Conservation (phyloP, 2,797 vertebrate species). For the Pagetopsis macropterus region DNA sequence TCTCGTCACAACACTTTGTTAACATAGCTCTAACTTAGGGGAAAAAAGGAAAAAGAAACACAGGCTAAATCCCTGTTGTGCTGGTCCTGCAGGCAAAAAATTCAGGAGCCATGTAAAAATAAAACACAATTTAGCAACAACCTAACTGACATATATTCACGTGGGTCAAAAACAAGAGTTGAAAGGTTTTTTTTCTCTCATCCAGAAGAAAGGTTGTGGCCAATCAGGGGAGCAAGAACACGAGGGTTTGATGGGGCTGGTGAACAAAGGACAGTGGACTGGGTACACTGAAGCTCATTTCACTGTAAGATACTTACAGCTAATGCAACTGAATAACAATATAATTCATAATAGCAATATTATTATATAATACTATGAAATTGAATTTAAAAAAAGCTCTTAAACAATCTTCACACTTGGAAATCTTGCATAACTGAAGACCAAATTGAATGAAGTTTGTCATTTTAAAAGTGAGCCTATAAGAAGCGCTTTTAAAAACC, state of each 20-base stretch:
- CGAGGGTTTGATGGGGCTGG: constrained; percentile 41
- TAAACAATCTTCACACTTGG: constrained; percentile 60
- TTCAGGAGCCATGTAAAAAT: constrained; percentile 29
- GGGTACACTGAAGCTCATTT: constrained; percentile 54
- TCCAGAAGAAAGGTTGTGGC: constrained; percentile 11
- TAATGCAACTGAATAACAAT: constrained; percentile 65
- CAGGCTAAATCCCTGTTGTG: constrained; percentile 25
- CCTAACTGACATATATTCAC: constrained; percentile 17
- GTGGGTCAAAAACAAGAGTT: constrained; percentile 44
- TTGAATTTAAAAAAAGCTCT: constrained; percentile 51
- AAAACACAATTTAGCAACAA: constrained; percentile 39
- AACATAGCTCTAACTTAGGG: background rate
- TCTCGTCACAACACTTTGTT: constrained; percentile 9
- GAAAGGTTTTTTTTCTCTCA: constrained; percentile 26
- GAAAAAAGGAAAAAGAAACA: background rate
- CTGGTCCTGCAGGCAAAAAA: constrained; percentile 50
- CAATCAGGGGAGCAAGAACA: constrained; percentile 36
- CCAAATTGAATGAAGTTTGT: constrained; percentile 59
- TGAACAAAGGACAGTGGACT: constrained; percentile 48
- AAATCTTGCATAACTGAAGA: constrained; percentile 74
- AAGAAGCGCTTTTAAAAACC: constrained; percentile 73
- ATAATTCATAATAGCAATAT: constrained; percentile 61
- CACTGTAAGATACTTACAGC: constrained; percentile 70
- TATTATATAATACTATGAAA: constrained; percentile 65
- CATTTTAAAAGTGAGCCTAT: constrained; percentile 60